These are phyloP conservation scores for Tamandua tetradactyla DNA, from an alignment of 2,797 vertebrate genomes.

Conservation along the genomic window DNA sequence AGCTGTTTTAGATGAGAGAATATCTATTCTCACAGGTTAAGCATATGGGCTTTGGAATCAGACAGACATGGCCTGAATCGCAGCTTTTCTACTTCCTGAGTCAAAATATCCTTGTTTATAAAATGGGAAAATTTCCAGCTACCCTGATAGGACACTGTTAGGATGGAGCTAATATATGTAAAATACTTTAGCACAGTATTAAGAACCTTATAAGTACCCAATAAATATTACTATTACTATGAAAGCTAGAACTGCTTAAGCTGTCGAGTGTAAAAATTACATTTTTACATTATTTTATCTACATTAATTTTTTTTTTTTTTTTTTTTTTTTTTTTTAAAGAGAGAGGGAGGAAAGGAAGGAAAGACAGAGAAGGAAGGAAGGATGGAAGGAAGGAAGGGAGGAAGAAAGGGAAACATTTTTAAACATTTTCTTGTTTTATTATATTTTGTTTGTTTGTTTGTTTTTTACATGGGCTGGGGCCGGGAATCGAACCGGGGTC, in stretches of 20 bases:
- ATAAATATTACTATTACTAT: not conserved
- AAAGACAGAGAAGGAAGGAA: no score
- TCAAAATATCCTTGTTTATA: constrained; percentile 29
- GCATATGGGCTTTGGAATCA: not conserved
- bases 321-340: no score
- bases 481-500: no score
- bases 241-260: constrained; percentile 18
- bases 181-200: not conserved
- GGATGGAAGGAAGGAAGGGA: no score
- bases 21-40: not conserved
- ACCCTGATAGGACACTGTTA: not conserved
- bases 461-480: no score
- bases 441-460: no score
- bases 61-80: not conserved
- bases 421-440: no score
- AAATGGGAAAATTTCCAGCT: not conserved
- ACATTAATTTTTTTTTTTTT: not conserved
- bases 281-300: constrained; percentile 45
- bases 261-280: not conserved
- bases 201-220: not conserved
- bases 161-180: not conserved
- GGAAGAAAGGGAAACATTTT: no score
- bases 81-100: not conserved
- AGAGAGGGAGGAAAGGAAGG: no score
- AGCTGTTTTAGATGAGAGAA: constrained; percentile 13